phyloP scores from a whole-genome alignment of 2,888 invertebrate species.

The Nephrocerus scutellatus region DNA sequence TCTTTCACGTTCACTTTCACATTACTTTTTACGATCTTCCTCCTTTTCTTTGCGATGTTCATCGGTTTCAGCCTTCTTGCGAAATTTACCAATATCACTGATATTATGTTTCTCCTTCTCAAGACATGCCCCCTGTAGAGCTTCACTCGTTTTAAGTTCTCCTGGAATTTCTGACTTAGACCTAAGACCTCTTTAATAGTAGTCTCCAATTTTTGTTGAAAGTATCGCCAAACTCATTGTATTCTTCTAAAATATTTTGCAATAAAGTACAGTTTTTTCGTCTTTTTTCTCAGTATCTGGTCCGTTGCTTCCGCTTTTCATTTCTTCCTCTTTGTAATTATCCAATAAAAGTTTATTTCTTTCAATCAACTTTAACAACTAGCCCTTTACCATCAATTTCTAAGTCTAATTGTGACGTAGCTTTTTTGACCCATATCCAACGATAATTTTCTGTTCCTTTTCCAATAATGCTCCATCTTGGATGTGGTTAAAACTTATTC shows the following conservation, averaged over 20 bases:
- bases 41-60: slow-evolving; percentile 50
- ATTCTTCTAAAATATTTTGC: slow-evolving; percentile 73
- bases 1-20: no score
- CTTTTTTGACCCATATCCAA: no score
- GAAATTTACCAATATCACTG: slow-evolving; percentile 94
- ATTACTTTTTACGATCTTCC: no score
- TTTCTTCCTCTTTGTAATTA: slow-evolving; percentile 77
- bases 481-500: no score
- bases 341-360: slow-evolving; percentile 93
- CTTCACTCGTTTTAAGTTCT: slow-evolving; percentile 48
- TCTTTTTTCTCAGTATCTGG: slow-evolving; percentile 53
- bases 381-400: slow-evolving; percentile 88
- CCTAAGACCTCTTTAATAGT: no score
- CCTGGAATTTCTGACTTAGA: slow-evolving; percentile 32
- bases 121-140: slow-evolving; percentile 77
- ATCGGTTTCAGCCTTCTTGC: slow-evolving; percentile 67
- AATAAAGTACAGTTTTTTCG: slow-evolving; percentile 65
- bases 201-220: no score
- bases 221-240: slow-evolving; percentile 49
- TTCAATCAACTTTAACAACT: slow-evolving; percentile 93
- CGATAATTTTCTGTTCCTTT: no score
- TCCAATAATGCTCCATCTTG: no score
- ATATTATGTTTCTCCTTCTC: slow-evolving; percentile 95
- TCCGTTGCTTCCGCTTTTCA: slow-evolving; percentile 52
- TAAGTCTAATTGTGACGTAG: no score